Evolutionary conservation across 1,140 invertebrate genomes (phyloP), one percentile per base, ranked within the genome.

Genomic region (Oscheius sp.): DNA sequence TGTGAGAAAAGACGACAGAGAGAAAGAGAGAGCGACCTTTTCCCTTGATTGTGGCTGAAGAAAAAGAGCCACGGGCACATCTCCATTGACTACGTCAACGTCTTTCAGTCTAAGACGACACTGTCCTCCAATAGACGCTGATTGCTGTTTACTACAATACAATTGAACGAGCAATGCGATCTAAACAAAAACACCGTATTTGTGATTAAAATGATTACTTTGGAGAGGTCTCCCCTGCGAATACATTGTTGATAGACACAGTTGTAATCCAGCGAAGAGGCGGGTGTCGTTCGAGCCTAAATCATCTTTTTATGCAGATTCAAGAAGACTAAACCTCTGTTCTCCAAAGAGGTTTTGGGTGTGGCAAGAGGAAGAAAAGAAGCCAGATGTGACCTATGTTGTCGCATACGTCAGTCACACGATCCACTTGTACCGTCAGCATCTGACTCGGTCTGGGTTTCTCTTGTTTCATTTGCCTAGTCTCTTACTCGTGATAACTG

Each of bases 181-280:
- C 49, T 55, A 26, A 55, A 20, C 49, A 13, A 7, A 26, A 23
- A 7, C 49, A 20, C 49, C 49, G 7, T 13, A 23, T 13, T 26
- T 7, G 7, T 55, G 15, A 13, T 15, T 55, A 7, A 7, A 7
- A 20, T 55, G 15, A 15, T 55, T 20, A 42, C 49, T 26, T 55
- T 55, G 15, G 49, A 13, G 7, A 55, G 23, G 49, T 55, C 49
- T 20, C 49, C 4, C 49, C 28, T 55, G 15, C 49, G 49, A 26
- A 55, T 26, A 55, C 49, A 55, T 55, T 55, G 49, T 26, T 55
- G 49, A 23, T 55, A 55, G 49, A 55, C 49, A 55, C 49, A 55
- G 23, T 55, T 55, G 23, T 55, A 55, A 4, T 55, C 49, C 7
- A 55, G 15, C 7, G 49, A 7, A 4, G 7, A 20, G 49, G 49